Evolutionary conservation across 2,797 vertebrate species (phyloP).

Genomic region (Ptychobarbus kaznakovi): DNA sequence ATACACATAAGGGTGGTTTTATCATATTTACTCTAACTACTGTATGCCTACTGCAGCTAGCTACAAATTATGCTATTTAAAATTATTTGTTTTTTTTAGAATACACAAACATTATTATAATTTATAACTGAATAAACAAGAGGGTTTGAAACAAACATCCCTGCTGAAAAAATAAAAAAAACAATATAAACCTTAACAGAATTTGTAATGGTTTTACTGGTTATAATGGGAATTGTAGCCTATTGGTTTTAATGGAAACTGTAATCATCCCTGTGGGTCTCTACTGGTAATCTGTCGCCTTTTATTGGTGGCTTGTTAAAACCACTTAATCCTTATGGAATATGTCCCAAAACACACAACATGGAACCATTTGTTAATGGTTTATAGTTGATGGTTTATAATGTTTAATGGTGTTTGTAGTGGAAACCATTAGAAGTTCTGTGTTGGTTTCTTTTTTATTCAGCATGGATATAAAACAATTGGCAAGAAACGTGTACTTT

Average conservation of each 20-base stretch:
- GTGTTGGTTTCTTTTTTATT: neutral
- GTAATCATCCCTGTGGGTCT: neutral
- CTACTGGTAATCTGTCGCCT: neutral
- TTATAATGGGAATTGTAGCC: neutral
- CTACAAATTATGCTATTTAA: neutral
- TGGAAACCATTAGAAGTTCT: neutral
- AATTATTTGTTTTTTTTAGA: too few relatives aligned
- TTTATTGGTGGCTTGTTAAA: neutral
- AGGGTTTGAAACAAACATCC: neutral
- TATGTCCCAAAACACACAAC: neutral
- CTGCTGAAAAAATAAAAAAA: neutral
- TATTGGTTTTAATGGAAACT: neutral
- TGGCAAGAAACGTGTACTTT: neutral
- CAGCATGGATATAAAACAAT: neutral
- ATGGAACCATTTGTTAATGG: neutral
- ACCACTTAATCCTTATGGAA: neutral
- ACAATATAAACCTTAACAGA: neutral
- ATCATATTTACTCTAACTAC: neutral
- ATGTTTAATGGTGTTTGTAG: neutral
- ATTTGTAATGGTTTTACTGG: neutral
- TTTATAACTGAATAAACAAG: neutral
- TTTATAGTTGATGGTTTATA: neutral
- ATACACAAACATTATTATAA: neutral
- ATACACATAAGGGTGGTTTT: neutral
- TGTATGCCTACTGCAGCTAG: neutral